Evolutionary conservation across 1,140 invertebrate genomes (phyloP), one percentile per base, ranked within the genome.

Genomic region (Pogonus chalceus): DNA sequence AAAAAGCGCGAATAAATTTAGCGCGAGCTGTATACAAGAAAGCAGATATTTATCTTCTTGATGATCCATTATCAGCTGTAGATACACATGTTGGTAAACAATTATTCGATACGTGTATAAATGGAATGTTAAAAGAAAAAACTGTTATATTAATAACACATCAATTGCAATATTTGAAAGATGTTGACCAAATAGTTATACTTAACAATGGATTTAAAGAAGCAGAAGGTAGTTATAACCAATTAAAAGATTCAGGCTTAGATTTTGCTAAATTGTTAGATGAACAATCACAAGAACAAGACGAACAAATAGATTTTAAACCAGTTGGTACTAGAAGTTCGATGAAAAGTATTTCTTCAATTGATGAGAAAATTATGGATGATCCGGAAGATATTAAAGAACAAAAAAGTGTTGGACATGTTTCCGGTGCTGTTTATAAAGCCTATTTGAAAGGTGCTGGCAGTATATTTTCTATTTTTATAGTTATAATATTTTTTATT

Each of bases 1-100:
- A 97, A 71, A 85, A 90, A 61, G 91, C 93, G 0, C 79, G 93
- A 62, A 86, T 97, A 2, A 92, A 90, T 65, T 71, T 94, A 31
- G 91, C 91, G 0, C 79, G 90, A 52, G 82, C 89, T 4, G 75
- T 92, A 2, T 93, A 93, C 69, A 78, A 80, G 49, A 79, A 85
- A 67, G 81, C 83, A 7, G 84, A 88, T 59, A 79, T 91, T 35
- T 91, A 88, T 62, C 69, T 92, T 0, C 67, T 92, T 10, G 89
- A 92, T 67, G 88, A 92, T 71, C 87, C 87, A 2, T 67, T 92
- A 14, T 87, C 85, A 56, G 86, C 89, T 1, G 85, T 93, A 0
- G 90, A 93, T 68, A 75, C 87, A 1, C 82, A 85, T 56, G 89
- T 90, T 0, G 85, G 88, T 14, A 80, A 83, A 51, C 83, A 89